These are phyloP conservation scores for Leucoma salicis DNA, from an alignment of 2,888 invertebrate species.

Conservation along the genomic window DNA sequence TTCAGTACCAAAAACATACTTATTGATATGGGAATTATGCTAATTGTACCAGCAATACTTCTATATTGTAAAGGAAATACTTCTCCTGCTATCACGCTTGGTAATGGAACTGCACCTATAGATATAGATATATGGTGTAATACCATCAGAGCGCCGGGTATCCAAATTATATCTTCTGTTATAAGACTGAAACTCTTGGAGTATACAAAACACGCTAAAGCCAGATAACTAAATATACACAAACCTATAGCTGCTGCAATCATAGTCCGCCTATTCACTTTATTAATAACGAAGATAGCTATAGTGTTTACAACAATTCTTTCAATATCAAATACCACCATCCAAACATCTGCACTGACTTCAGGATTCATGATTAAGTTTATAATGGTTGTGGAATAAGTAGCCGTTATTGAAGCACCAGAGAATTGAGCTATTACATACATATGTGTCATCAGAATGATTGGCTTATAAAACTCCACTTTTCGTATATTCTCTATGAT, in stretches of 20 bases:
- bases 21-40: conserved; percentile 79
- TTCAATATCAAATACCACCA: conserved; percentile 83
- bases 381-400: conserved; percentile 84
- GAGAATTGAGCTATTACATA: conserved; percentile 84
- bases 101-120: conserved; percentile 83
- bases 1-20: conserved; percentile 84
- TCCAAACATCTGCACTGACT: conserved; percentile 83
- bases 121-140: conserved; percentile 79
- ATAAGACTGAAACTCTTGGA: conserved; percentile 38
- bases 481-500: conserved; percentile 41
- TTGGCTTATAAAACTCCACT: conserved; percentile 79
- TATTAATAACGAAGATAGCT: conserved; percentile 82
- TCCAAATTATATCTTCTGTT: conserved; percentile 59
- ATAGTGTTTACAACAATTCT: conserved; percentile 81
- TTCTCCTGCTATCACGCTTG: conserved; percentile 87
- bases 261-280: conserved; percentile 81
- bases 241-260: conserved; percentile 81
- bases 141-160: conserved; percentile 73
- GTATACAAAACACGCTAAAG: conserved; percentile 70
- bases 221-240: conserved; percentile 78
- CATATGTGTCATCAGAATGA: conserved; percentile 80
- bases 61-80: conserved; percentile 83
- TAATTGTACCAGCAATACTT: conserved; percentile 83
- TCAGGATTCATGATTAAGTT: conserved; percentile 76
- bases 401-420: conserved; percentile 84